Base-by-base conservation (phyloP, 2,113 vertebrate genomes). In the Astur gentilis region DNA sequence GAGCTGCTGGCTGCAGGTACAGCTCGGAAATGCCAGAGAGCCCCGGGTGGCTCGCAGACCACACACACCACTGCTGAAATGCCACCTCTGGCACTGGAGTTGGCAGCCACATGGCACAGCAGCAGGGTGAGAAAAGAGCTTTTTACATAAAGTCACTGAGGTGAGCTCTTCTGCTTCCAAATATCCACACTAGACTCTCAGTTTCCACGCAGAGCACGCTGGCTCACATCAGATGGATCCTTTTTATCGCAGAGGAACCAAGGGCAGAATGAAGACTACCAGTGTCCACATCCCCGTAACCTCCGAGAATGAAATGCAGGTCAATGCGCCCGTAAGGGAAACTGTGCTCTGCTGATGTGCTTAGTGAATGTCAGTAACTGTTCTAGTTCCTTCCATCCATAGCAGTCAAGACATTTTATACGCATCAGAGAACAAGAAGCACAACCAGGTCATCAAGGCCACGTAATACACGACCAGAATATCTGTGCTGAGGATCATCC, bases 251-350 rank as follows among this genome's bases (percentile, higher is more conserved):
- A 47, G 19, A 45, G 44, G 64, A 71, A 31, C 26, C 32, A 40
- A 40, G 36, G 50, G 7, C 21, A 50, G 55, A 21, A 12, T 27
- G 21, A 34, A 21, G 10, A 14, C 13, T 5, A 40, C 9, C 4
- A 31, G 10, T 1, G 16, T 7, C 14, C 23, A 5, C 26, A 38
- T 7, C 6, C 32, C 16, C 6, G 0, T 17, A 26, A 32, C 13
- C 49, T 34, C 36, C 0, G 44, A 29, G 66, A 16, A 26, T 0
- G 13, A 67, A 47, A 34, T 1, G 2, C 1, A 15, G 17, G 17
- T 23, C 9, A 4, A 38, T 0, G 7, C 13, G 34, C 29, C 42
- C 0, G 0, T 11, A 26, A 70, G 45, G 38, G 42, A 27, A 40
- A 7, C 42, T 3, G 11, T 3, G 54, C 69, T 44, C 55, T 10